Evolutionary conservation across 2,113 vertebrate species (phyloP).

Genomic region (Mesitornis unicolor): DNA sequence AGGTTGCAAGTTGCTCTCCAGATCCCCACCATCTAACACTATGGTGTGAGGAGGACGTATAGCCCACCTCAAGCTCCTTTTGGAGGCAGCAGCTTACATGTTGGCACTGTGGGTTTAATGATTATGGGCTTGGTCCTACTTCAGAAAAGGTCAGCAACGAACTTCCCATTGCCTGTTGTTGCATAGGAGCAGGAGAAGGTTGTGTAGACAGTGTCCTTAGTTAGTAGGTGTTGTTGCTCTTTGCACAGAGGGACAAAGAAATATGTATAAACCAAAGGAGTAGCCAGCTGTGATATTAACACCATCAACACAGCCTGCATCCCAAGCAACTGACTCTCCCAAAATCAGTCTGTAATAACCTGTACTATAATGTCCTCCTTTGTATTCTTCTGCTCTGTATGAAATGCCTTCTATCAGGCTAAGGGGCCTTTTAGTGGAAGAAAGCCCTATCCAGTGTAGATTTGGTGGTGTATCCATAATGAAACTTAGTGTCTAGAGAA

Average conservation of each 20-base stretch:
- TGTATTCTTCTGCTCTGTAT: not conserved
- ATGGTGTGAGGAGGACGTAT: fast-evolving
- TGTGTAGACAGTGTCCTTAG: not conserved
- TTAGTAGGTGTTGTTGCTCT: not conserved
- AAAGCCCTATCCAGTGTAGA: not conserved
- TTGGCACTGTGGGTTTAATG: not conserved
- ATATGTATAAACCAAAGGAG: not conserved
- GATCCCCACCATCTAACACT: too few species aligned
- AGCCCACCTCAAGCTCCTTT: fast-evolving
- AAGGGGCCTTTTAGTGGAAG: not conserved
- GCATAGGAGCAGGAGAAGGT: not conserved
- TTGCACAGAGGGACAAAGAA: not conserved
- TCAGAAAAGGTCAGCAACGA: not conserved
- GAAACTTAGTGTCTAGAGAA: not conserved
- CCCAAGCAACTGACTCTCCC: not conserved
- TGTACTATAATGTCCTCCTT: not conserved
- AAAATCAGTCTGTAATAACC: not conserved
- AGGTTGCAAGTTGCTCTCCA: not conserved
- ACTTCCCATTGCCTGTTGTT: not conserved
- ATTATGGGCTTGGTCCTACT: not conserved
- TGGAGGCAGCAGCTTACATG: not conserved
- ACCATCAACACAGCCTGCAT: not conserved
- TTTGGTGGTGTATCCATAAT: not conserved
- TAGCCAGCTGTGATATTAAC: not conserved
- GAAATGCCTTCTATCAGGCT: not conserved